Conservation (phyloP, 1,140 invertebrate species). For the Drosophila pseudoananassae region DNA sequence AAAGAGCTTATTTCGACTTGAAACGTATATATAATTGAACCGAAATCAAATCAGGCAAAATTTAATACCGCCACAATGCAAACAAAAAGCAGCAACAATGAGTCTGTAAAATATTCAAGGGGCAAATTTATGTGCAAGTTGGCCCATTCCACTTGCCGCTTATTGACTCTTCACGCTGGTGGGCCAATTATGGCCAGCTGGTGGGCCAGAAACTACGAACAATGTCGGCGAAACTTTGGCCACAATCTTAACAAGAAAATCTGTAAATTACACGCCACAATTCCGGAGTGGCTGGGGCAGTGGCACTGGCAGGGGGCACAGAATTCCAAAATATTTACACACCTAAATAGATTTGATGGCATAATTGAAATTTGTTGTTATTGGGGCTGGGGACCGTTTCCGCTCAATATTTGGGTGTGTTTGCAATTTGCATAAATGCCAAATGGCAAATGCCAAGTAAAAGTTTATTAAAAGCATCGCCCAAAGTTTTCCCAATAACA, state of each 20-base stretch:
- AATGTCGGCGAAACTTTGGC: conserved; percentile 55
- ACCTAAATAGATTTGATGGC: conserved; percentile 82
- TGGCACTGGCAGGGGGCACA: conserved; percentile 20
- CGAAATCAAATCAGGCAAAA: conserved; percentile 63
- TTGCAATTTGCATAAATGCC: conserved; percentile 71
- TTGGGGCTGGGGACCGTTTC: conserved; percentile 23
- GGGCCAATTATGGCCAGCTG: conserved; percentile 61
- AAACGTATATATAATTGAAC: conserved; percentile 57
- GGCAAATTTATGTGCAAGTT: conserved; percentile 44
- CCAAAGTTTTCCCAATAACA: conserved; percentile 59
- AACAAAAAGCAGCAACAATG: conserved; percentile 30
- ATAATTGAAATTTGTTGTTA: conserved; percentile 81
- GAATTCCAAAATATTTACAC: conserved; percentile 79
- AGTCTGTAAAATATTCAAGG: conserved; percentile 46
- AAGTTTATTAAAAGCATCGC: conserved; percentile 76
- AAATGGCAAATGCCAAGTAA: conserved; percentile 59
- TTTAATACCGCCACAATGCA: conserved; percentile 45
- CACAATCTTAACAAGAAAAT: conserved; percentile 80
- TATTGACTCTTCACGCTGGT: conserved; percentile 72
- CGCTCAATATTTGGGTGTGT: conserved; percentile 47
- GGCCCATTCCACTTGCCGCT: conserved; percentile 8
- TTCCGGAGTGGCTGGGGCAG: conserved; percentile 4
- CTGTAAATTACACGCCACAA: conserved; percentile 76
- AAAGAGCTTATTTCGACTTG: conserved; percentile 8
- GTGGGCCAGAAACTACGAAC: conserved; percentile 33